These are phyloP conservation scores for Empis stercorea DNA, from an alignment of 2,888 invertebrate genomes.

Conservation along the genomic window DNA sequence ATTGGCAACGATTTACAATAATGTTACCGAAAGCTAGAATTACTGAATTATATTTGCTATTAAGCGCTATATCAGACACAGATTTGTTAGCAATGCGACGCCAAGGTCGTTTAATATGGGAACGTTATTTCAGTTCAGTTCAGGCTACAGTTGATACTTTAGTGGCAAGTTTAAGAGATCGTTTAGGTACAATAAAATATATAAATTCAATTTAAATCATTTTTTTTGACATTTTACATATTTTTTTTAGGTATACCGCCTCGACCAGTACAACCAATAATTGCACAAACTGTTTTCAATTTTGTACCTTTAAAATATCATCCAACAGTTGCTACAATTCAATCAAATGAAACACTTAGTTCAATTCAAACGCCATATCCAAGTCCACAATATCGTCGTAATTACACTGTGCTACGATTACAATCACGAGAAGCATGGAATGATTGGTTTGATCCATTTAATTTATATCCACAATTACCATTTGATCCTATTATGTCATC, in stretches of 20 bases:
- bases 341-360: constrained; percentile 85
- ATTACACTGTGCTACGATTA: constrained; percentile 64
- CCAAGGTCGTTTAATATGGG: constrained; percentile 82
- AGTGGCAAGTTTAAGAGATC: constrained; percentile 64
- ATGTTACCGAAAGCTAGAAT: constrained; percentile 63
- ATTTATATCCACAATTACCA: constrained; percentile 77
- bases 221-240: too few species aligned
- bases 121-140: constrained; percentile 79
- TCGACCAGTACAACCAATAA: constrained; percentile 54
- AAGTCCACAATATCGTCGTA: constrained; percentile 73
- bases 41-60: constrained; percentile 80
- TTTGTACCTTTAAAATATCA: constrained; percentile 73
- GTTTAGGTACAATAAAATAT: constrained; percentile 44
- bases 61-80: constrained; percentile 73
- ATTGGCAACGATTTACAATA: constrained; percentile 58
- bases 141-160: constrained; percentile 74
- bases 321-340: constrained; percentile 58
- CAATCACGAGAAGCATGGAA: constrained; percentile 81
- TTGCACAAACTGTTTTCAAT: constrained; percentile 73
- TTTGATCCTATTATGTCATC: constrained; percentile 81
- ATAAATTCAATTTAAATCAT: too few species aligned
- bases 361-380: constrained; percentile 87
- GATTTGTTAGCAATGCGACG: constrained; percentile 73
- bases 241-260: constrained; percentile 72
- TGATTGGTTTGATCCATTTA: constrained; percentile 81